Percentiles rank a stretch among this genome's conserved stretches.
Evolutionary conservation across 2,888 invertebrate genomes (phyloP).

Genomic region (Napeogenes inachia): DNA sequence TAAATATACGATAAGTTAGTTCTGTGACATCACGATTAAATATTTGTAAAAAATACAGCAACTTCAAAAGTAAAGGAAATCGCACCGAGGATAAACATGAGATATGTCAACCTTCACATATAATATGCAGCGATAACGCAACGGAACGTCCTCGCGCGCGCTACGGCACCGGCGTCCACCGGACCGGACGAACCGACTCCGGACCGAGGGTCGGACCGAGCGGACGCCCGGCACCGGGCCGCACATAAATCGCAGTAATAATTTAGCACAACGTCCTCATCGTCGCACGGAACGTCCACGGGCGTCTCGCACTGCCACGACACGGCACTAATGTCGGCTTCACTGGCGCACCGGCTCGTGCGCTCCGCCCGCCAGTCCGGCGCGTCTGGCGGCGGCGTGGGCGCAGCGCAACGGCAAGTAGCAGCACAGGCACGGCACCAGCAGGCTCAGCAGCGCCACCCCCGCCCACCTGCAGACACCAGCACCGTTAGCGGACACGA

Average conservation of each 20-base stretch:
- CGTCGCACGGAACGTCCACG: not conserved
- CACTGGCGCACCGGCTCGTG: constrained; percentile 63
- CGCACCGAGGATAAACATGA: constrained; percentile 43
- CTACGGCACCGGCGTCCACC: too few relatives aligned
- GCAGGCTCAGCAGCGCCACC: constrained; percentile 87
- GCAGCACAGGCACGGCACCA: constrained; percentile 96
- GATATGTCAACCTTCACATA: constrained; percentile 61
- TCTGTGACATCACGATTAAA: constrained; percentile 50
- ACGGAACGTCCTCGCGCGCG: not conserved
- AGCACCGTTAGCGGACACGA: too few relatives aligned
- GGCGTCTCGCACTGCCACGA: not conserved
- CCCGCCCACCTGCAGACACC: constrained; percentile 83
- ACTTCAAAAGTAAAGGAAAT: constrained; percentile 10
- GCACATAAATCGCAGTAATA: too few relatives aligned
- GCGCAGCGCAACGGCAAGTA: constrained; percentile 92
- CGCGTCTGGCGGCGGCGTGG: constrained; percentile 88
- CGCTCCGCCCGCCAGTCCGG: constrained; percentile 89
- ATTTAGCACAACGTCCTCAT: too few relatives aligned
- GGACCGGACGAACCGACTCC: too few relatives aligned
- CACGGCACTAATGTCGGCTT: constrained; percentile 1
- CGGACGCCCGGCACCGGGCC: too few relatives aligned
- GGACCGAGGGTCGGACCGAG: too few relatives aligned
- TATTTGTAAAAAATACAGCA: constrained; percentile 10
- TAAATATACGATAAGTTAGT: not conserved
- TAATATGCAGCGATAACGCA: constrained; percentile 34